A percentile compares a stretch with the other conserved stretches of the same genome.
Conservation (phyloP, 1,140 invertebrate species). For the Drosophila azteca region DNA sequence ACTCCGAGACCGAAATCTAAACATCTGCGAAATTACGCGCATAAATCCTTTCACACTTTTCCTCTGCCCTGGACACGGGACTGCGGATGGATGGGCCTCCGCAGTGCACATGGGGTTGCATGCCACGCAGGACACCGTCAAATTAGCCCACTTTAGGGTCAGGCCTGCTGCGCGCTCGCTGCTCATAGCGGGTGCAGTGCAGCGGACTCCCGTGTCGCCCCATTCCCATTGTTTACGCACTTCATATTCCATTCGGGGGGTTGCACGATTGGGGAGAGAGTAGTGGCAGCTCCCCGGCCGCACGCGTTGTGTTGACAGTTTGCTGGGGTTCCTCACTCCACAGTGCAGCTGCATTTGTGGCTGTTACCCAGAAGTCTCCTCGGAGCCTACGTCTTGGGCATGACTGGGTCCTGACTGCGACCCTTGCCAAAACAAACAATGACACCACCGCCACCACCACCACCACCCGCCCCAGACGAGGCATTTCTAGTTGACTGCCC, state of each 20-base stretch:
- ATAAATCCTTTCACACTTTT: slow-evolving; percentile 82
- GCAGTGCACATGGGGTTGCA: slow-evolving; percentile 60
- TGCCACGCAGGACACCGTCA: slow-evolving; percentile 65
- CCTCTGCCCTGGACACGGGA: slow-evolving; percentile 36
- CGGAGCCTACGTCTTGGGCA: slow-evolving; percentile 22
- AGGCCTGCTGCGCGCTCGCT: slow-evolving; percentile 38
- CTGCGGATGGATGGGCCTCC: neutral
- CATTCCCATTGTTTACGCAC: slow-evolving; percentile 67
- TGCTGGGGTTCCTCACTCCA: neutral
- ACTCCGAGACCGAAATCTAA: slow-evolving; percentile 63
- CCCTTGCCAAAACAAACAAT: slow-evolving; percentile 67
- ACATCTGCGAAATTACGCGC: slow-evolving; percentile 82
- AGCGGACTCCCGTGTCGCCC: slow-evolving; percentile 18
- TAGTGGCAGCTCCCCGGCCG: slow-evolving; percentile 5
- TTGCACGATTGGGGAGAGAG: neutral
- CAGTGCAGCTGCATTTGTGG: slow-evolving; percentile 55
- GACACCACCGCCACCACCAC: slow-evolving; percentile 65
- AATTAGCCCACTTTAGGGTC: slow-evolving; percentile 74
- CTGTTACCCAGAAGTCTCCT: neutral
- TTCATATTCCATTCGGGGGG: slow-evolving; percentile 21
- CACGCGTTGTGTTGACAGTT: slow-evolving; percentile 56
- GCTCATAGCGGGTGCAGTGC: slow-evolving; percentile 55
- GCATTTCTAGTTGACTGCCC: slow-evolving; percentile 67
- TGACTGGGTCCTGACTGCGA: slow-evolving; percentile 8
- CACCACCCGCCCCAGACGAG: slow-evolving; percentile 53